Percentiles rank a stretch among this genome's conserved stretches.
phyloP scores from a whole-genome alignment of 23 tunicate species.

The Ascidia mentula region DNA sequence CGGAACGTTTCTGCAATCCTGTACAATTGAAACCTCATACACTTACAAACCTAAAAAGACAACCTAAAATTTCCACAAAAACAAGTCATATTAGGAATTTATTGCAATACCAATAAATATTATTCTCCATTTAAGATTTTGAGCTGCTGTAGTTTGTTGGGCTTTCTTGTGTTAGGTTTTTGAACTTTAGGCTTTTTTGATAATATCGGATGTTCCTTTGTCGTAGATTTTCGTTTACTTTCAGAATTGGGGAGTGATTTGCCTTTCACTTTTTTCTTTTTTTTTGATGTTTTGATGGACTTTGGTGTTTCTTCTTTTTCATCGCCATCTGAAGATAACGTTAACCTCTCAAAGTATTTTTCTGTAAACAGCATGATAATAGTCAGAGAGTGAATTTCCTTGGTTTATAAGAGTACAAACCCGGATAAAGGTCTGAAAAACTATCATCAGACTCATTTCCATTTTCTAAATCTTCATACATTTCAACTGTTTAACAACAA shows the following conservation, averaged over 20 bases:
- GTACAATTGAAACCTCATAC: too few species aligned
- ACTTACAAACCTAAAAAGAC: too few species aligned
- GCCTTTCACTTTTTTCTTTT: background rate
- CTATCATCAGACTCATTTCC: conserved; percentile 44
- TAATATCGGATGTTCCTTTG: background rate
- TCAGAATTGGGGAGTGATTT: background rate
- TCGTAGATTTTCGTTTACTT: background rate
- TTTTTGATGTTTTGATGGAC: background rate
- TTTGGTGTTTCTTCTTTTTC: background rate
- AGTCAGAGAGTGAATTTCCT: background rate
- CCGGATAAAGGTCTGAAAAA: conserved; percentile 43
- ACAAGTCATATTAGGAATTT: background rate
- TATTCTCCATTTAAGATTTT: background rate
- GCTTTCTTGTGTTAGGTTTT: background rate
- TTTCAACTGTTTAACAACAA: conserved; percentile 18
- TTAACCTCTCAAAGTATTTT: background rate
- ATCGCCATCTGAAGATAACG: conserved; percentile 1
- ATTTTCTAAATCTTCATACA: background rate
- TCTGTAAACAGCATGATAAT: background rate
- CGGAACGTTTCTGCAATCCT: too few species aligned
- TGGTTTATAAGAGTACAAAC: background rate
- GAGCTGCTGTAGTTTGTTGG: too few species aligned
- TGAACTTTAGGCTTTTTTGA: background rate
- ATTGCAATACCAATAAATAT: background rate
- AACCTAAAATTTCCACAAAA: too few species aligned